A percentile compares a stretch with the other conserved stretches of the same genome.
These are phyloP conservation scores for Latrodectus elegans DNA, from an alignment of 2,888 invertebrate species.

Conservation along the genomic window DNA sequence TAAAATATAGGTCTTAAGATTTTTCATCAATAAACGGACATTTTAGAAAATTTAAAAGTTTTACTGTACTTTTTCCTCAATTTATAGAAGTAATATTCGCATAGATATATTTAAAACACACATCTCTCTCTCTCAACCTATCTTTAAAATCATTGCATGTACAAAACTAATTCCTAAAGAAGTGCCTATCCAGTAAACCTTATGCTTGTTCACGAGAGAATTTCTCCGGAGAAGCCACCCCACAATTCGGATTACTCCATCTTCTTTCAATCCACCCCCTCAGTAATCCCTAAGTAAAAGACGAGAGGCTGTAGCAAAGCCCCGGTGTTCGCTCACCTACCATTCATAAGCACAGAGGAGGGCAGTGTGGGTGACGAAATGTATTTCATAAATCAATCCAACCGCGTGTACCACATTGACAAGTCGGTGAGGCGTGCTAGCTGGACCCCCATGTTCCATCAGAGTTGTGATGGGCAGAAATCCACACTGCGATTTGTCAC, in stretches of 20 bases:
- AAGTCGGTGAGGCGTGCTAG: conserved; percentile 48
- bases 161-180: too few species aligned
- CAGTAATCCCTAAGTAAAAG: not conserved
- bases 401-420: conserved; percentile 26
- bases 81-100: too few species aligned
- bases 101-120: too few species aligned
- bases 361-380: conserved; percentile 26
- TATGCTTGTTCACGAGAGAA: not conserved
- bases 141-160: too few species aligned
- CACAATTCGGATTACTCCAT: not conserved
- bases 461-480: conserved; percentile 28
- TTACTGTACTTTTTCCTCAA: too few species aligned
- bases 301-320: not conserved
- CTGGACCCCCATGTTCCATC: conserved; percentile 18
- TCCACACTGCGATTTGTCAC: conserved; percentile 57
- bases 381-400: conserved; percentile 51
- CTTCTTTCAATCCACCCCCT: not conserved
- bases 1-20: too few species aligned
- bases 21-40: too few species aligned
- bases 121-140: too few species aligned
- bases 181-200: too few species aligned
- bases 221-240: not conserved
- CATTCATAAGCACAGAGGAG: conserved; percentile 29
- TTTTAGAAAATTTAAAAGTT: too few species aligned
- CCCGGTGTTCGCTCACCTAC: conserved; percentile 10